Evolutionary conservation across 2,113 vertebrate species (phyloP).

Genomic region (Typhlomys cinereus): DNA sequence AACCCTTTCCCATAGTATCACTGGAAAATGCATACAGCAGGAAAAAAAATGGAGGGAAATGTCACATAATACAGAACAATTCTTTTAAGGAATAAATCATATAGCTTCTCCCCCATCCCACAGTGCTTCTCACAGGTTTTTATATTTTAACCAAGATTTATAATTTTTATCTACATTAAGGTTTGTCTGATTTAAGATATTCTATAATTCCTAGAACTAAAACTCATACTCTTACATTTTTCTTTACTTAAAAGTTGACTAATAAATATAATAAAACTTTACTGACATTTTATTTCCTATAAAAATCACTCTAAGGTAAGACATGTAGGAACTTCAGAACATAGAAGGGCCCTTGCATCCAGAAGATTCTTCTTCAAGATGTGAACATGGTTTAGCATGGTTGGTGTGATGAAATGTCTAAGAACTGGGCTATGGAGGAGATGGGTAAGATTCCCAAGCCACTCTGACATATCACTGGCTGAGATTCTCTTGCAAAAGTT

Average conservation of each 20-base stretch:
- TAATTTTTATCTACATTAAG: not conserved
- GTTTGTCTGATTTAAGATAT: not conserved
- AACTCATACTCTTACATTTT: not conserved
- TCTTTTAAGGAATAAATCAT: not conserved
- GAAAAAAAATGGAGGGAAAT: not conserved
- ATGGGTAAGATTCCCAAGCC: not conserved
- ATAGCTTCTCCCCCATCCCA: not conserved
- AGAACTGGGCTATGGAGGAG: not conserved
- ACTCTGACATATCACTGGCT: not conserved
- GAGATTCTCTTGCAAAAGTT: not conserved
- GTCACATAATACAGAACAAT: not conserved
- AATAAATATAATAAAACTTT: not conserved
- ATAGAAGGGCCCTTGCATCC: not conserved
- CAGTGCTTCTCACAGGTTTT: not conserved
- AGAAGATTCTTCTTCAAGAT: not conserved
- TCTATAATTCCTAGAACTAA: not conserved
- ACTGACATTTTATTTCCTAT: not conserved
- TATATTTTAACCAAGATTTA: not conserved
- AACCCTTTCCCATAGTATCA: not conserved
- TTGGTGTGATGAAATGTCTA: not conserved
- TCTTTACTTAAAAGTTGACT: not conserved
- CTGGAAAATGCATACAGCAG: not conserved
- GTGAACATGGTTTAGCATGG: not conserved
- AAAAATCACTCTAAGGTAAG: not conserved
- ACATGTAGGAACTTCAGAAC: not conserved